Evolutionary conservation across 30 jellyfish, hydroid and myxozoan genomes (phyloP).

Genomic region (Catostylus mosaicus): DNA sequence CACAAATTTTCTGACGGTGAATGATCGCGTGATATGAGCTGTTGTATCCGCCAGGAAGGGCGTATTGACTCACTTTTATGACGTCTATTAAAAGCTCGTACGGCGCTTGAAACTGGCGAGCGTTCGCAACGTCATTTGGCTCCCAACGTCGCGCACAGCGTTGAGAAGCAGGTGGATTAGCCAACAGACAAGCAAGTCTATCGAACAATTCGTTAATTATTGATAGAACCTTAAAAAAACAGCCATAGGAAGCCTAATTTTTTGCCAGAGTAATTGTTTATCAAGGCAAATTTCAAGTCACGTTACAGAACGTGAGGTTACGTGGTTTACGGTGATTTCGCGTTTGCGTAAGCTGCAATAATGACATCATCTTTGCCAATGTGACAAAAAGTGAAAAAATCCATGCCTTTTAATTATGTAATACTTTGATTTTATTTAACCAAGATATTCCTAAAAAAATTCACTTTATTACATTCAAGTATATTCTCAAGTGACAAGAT

Average conservation of each 20-base stretch:
- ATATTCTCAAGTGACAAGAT: no score
- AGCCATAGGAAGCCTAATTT: background rate
- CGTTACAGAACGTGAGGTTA: slow-evolving; percentile 28
- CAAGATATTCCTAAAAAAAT: no score
- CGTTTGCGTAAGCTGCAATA: background rate
- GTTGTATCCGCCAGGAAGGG: slow-evolving; percentile 47
- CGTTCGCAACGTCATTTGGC: background rate
- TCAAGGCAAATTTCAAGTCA: slow-evolving; percentile 9
- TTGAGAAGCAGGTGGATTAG: slow-evolving; percentile 22
- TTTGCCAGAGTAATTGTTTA: slow-evolving; percentile 8
- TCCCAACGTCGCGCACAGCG: background rate
- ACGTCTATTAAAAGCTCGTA: background rate
- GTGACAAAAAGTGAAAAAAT: no score
- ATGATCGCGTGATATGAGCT: slow-evolving; percentile 34
- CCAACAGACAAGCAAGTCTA: background rate
- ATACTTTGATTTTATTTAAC: no score
- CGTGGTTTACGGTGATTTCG: background rate
- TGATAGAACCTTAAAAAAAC: background rate
- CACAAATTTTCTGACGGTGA: no score
- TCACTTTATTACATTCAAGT: no score
- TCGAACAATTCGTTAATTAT: slow-evolving; percentile 18
- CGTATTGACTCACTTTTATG: slow-evolving; percentile 33
- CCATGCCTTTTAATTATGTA: no score
- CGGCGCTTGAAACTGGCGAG: slow-evolving; percentile 1
- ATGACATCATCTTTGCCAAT: background rate